Conservation (phyloP, 2,113 vertebrate species). For the Alethe diademata region DNA sequence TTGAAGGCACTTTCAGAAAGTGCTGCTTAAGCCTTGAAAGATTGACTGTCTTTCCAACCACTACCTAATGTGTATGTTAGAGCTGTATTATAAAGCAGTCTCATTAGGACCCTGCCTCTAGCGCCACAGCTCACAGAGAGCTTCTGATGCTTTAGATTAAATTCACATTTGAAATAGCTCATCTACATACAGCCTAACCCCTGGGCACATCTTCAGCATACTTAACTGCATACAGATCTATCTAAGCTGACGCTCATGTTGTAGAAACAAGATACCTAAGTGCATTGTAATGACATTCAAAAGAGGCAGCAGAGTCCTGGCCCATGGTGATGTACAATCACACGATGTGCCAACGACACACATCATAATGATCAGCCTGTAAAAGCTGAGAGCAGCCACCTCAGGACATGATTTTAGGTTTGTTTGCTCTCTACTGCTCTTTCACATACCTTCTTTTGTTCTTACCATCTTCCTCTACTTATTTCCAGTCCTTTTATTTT, state of each 20-base stretch:
- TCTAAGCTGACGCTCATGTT: background rate
- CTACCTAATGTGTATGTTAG: background rate
- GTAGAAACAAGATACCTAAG: background rate
- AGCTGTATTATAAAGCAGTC: background rate
- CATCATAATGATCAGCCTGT: background rate
- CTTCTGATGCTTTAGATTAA: slow-evolving; percentile 6
- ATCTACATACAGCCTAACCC: background rate
- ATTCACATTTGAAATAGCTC: background rate
- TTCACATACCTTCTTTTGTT: background rate
- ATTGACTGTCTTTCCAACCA: background rate
- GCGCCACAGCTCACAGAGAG: background rate
- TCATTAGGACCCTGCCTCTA: slow-evolving; percentile 7
- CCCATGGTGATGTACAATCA: background rate
- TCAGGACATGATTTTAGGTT: background rate
- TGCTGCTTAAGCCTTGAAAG: slow-evolving; percentile 37
- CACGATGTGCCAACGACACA: background rate
- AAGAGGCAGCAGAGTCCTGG: background rate
- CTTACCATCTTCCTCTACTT: background rate
- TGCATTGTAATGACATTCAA: background rate
- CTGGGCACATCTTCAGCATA: background rate
- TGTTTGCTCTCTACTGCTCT: background rate
- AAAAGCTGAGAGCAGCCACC: background rate
- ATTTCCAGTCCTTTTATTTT: background rate
- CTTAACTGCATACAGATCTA: background rate
- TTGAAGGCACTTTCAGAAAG: slow-evolving; percentile 25